Base-by-base conservation (phyloP, 2,113 vertebrate genomes). In the Tyto alba region DNA sequence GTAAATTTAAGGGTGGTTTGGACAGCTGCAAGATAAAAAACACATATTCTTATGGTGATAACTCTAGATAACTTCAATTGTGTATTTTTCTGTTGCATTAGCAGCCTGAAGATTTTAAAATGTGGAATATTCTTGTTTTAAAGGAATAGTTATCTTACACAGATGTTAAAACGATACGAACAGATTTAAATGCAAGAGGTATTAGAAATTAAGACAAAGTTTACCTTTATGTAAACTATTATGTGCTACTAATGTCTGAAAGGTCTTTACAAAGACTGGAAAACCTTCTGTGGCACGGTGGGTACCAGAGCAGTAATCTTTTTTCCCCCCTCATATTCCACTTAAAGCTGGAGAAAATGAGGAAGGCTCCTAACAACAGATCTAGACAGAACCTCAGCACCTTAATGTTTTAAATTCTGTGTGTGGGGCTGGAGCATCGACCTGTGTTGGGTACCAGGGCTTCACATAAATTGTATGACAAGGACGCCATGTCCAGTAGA, bases 1-100 rank as follows among this genome's bases (percentile, higher is more conserved):
- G 99, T 99, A 98, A 99, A 99, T 97, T 99, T 99, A 75, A 99
- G 96, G 5, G 98, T 99, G 45, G 99, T 98, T 96, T 99, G 98
- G 55, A 99, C 98, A 92, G 97, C 99, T 99, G 95, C 43, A 76
- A 97, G n/a, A 98, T 13, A 95, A 98, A 92, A 73, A 79, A 26
- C 16, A 92, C 16, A 72, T 50, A 66, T 92, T 59, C 45, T 88
- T 95, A 75, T 41, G 25, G 23, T 79, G 67, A 41, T 30, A 90
- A 59, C 17, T 73, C 74, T 41, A 80, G 8, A 10, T n/a, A 88
- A 82, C 19, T 64, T 63, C 22, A 74, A 82, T 17, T 32, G 64
- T 11, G 5, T 22, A 82, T 47, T 43, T 45, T 72, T 66, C 26
- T 88, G 72, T 9, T 89, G 20, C 64, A 74, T 52, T 9, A 93